A percentile compares a stretch with the other conserved stretches of the same genome.
Conservation (phyloP, 2,113 vertebrate genomes). For the Dasyurus viverrinus region DNA sequence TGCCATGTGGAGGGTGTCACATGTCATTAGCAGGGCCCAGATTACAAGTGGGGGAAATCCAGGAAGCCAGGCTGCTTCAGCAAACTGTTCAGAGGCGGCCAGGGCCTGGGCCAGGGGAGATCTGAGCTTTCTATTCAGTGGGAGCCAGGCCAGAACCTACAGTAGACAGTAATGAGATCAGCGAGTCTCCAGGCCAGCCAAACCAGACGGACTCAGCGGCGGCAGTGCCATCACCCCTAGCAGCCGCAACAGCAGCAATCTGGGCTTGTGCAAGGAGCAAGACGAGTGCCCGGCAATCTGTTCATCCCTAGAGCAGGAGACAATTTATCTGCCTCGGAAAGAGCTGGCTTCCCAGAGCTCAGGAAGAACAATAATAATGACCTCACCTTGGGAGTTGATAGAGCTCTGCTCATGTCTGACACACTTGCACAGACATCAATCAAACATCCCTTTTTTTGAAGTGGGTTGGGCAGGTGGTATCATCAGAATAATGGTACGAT, state of each 20-base stretch:
- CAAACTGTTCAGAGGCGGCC: conserved; percentile 36
- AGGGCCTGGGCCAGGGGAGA: not conserved
- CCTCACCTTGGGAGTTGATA: not conserved
- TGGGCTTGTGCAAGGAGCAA: conserved; percentile 15
- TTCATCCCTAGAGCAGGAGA: not conserved
- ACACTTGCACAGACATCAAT: not conserved
- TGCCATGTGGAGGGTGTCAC: conserved; percentile 63
- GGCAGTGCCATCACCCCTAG: not conserved
- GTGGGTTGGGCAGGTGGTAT: not conserved
- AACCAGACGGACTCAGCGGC: conserved; percentile 45
- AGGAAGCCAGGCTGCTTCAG: conserved; percentile 48
- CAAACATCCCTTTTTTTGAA: not conserved
- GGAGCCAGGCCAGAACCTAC: not conserved
- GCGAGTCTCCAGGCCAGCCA: not conserved
- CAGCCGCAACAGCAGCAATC: not conserved
- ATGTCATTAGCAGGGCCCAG: not conserved
- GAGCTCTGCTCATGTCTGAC: not conserved
- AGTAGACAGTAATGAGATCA: not conserved
- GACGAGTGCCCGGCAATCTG: not conserved
- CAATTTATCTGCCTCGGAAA: not conserved
- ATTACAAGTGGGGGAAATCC: conserved; percentile 63
- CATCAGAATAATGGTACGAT: not conserved
- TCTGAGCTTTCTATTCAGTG: not conserved
- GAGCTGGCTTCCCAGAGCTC: not conserved
- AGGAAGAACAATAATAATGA: not conserved